Conservation (phyloP, 2,113 vertebrate species). For the Echinops telfairi region DNA sequence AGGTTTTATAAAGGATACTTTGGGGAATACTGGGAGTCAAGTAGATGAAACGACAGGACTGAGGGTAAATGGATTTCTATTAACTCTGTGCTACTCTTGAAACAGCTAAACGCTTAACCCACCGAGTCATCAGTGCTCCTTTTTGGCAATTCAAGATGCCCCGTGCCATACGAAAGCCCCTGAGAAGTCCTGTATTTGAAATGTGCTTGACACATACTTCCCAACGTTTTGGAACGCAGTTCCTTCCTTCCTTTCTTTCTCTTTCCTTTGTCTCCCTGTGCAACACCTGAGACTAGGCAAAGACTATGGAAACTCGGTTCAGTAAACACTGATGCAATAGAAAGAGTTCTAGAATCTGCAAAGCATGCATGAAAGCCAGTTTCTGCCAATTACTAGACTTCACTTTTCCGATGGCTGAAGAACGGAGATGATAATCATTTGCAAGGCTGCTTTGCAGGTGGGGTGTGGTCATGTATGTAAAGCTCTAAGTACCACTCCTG, state of each 20-base stretch:
- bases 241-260: conserved; percentile 14
- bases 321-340: neutral
- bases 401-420: conserved; percentile 65
- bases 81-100: neutral
- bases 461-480: conserved; percentile 1
- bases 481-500: neutral
- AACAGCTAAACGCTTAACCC: too few species aligned
- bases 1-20: neutral
- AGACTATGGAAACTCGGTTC: neutral
- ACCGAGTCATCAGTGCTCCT: too few species aligned
- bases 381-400: conserved; percentile 32
- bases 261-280: neutral
- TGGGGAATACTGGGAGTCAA: neutral
- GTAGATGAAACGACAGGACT: neutral
- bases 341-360: neutral
- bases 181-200: neutral
- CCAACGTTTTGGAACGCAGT: neutral
- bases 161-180: neutral
- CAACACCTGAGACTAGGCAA: neutral
- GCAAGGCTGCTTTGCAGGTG: conserved; percentile 18
- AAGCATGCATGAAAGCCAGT: conserved; percentile 46
- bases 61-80: neutral
- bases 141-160: neutral
- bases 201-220: neutral
- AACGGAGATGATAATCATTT: conserved; percentile 32